Evolutionary conservation across 2,113 vertebrate species (phyloP).

Genomic region (Rhinolophus sinicus): DNA sequence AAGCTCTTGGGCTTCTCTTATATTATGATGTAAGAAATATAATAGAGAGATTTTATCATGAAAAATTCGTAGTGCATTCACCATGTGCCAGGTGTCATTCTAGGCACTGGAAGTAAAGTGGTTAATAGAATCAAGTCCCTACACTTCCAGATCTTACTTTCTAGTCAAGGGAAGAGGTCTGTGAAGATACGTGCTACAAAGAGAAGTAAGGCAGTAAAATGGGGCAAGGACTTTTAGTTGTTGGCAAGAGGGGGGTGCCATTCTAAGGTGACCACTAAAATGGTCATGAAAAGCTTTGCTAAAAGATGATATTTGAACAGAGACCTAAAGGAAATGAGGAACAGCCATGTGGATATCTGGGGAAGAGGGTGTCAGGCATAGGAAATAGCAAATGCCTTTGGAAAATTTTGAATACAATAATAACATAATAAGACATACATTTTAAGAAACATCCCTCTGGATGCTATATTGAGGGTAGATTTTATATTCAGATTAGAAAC

Average conservation of each 20-base stretch:
- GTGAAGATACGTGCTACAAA: background rate
- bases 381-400: background rate
- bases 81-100: background rate
- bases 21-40: rapidly evolving
- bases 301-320: background rate
- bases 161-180: background rate
- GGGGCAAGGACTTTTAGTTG: background rate
- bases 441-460: background rate
- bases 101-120: background rate
- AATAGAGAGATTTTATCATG: background rate
- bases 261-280: background rate
- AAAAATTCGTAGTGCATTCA: background rate
- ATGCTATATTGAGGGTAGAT: background rate
- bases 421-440: background rate
- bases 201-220: background rate
- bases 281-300: background rate
- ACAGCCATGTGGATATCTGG: background rate
- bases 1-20: background rate
- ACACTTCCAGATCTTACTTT: background rate
- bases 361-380: background rate
- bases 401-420: background rate
- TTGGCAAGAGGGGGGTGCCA: rapidly evolving
- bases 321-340: background rate
- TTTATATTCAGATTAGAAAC: background rate
- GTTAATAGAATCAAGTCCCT: background rate